Conservation (phyloP, 2,888 invertebrate species). For the Ellobium chinense region DNA sequence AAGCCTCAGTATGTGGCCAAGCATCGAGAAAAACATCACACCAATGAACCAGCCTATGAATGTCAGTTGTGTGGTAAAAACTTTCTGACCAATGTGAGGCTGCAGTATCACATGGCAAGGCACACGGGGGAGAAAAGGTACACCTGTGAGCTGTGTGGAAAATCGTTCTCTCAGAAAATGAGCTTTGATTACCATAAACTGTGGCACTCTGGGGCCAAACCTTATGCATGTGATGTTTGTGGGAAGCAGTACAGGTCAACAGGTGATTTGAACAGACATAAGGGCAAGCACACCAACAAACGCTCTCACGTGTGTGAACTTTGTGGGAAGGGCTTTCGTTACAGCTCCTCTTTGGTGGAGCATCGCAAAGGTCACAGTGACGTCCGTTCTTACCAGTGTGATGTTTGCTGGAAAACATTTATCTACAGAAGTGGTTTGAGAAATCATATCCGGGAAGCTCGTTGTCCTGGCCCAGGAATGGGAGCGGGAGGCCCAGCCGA, state of each 20-base stretch:
- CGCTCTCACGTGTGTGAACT: conserved; percentile 35
- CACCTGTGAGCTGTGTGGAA: conserved; percentile 38
- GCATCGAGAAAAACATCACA: neutral
- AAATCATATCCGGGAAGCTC: conserved; percentile 18
- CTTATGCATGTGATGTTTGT: conserved; percentile 38
- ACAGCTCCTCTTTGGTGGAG: conserved; percentile 15
- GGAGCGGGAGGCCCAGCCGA: too few relatives aligned
- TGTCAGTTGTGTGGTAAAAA: neutral
- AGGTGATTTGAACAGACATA: conserved; percentile 38
- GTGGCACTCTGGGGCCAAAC: conserved; percentile 34
- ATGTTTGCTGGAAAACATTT: conserved; percentile 16
- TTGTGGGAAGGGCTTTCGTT: conserved; percentile 29
- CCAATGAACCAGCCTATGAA: neutral
- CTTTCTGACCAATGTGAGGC: neutral
- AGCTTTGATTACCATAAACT: conserved; percentile 27
- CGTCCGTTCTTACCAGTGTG: conserved; percentile 11
- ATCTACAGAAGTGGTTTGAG: conserved; percentile 12
- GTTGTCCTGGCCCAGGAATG: conserved; percentile 21
- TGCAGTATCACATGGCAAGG: conserved; percentile 9
- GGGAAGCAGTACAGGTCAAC: conserved; percentile 20
- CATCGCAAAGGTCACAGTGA: conserved; percentile 23
- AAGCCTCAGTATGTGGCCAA: neutral
- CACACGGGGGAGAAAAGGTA: conserved; percentile 36
- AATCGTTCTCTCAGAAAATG: conserved; percentile 28
- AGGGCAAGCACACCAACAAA: conserved; percentile 35